phyloP scores from a whole-genome alignment of 1,140 invertebrate genomes.

The Archivesica marissinica region DNA sequence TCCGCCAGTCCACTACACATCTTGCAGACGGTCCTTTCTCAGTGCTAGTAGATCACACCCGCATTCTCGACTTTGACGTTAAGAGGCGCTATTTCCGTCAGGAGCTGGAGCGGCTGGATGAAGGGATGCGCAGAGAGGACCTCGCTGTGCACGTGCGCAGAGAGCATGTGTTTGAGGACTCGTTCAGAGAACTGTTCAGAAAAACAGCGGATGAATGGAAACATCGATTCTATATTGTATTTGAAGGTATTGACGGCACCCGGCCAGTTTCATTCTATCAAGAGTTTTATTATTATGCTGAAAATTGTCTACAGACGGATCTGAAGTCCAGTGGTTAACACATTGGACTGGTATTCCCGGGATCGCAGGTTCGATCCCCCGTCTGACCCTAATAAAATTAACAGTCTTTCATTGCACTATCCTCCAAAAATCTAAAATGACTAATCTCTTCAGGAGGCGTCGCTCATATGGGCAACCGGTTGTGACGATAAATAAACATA shows the following conservation, averaged over 20 bases:
- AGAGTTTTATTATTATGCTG: too few relatives aligned
- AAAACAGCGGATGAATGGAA: slow-evolving; percentile 96
- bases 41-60: slow-evolving; percentile 94
- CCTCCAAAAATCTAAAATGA: too few relatives aligned
- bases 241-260: slow-evolving; percentile 95
- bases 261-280: too few relatives aligned
- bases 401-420: too few relatives aligned
- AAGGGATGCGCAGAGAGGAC: slow-evolving; percentile 90
- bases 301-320: too few relatives aligned
- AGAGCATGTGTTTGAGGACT: slow-evolving; percentile 96
- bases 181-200: slow-evolving; percentile 94
- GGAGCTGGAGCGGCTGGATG: slow-evolving; percentile 90
- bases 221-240: slow-evolving; percentile 97
- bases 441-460: too few relatives aligned
- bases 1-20: slow-evolving; percentile 93
- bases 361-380: too few relatives aligned
- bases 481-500: too few relatives aligned
- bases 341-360: too few relatives aligned
- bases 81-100: slow-evolving; percentile 96
- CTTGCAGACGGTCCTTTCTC: slow-evolving; percentile 94
- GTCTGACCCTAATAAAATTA: too few relatives aligned
- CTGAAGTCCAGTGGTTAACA: too few relatives aligned
- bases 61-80: slow-evolving; percentile 96
- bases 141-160: slow-evolving; percentile 94
- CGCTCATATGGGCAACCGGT: too few relatives aligned